Base-by-base conservation (phyloP, 2,888 invertebrate genomes). In the Amblyjoppa fuscipennis region DNA sequence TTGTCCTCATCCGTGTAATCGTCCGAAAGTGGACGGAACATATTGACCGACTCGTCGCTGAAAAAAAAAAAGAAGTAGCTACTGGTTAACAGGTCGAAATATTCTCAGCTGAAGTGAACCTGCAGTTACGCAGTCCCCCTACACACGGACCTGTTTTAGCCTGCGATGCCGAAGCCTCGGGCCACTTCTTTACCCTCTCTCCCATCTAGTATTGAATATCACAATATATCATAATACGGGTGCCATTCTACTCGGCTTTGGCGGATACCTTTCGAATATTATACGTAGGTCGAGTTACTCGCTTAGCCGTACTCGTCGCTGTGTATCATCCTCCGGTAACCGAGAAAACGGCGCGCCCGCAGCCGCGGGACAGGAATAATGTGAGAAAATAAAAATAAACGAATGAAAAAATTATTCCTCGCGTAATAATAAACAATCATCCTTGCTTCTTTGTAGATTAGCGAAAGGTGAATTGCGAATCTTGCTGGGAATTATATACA, bases 141-240 rank as follows among this genome's bases (percentile, higher is more conserved):
- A 59, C 77, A 68, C 41, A 9, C 49, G 71, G 66, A 82, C 79
- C 82, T 59, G 79, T 59, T 68, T 71, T 53, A 59, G 66, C 61
- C 61, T 75, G 28, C 16, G 76, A 80, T 76, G 68, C 69, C 49
- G 41, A 34, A 68, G 77, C 71, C 84, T 78, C 75, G 75, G 84
- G 45, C 78, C 87, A 85, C 88, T 87, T 88, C 84, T 87, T 87
- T 84, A 84, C 51, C 73, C 77, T 51, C 79, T 74, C 53, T 64
- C n/a, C n/a, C 31, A 85, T 86, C 87, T 89, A 87, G 86, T 91
- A 89, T 90, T 89, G 85, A 90, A 88, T 89, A 89, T 90, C 90
- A 85, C 86, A 89, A 89, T 91, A 89, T 90, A 90, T 91, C 89
- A 90, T 91, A 89, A 89, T 89, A 89, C 80, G 80, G 70, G 68